phyloP scores from a whole-genome alignment of 92 coral and sea anemone species.

The Epizoanthus rinbou region DNA sequence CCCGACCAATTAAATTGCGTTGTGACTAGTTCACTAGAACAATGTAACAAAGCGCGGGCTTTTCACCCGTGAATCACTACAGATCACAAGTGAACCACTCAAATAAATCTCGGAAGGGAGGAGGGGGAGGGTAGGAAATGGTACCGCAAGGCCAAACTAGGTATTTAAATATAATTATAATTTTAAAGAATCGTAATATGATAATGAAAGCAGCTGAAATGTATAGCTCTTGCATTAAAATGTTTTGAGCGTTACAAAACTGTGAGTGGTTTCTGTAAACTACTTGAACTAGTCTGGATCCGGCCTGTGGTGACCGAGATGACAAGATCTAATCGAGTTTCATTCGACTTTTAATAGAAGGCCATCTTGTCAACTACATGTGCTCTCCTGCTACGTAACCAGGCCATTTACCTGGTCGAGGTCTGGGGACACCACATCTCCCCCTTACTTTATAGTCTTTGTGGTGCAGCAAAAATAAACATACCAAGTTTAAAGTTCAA shows the following conservation, averaged over 20 bases:
- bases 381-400: too few species aligned
- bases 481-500: background rate
- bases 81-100: conserved; percentile 12
- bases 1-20: conserved; percentile 34
- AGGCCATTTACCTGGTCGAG: too few species aligned
- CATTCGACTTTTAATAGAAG: too few species aligned
- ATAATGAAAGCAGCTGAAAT: background rate
- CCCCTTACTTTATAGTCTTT: too few species aligned
- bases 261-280: background rate
- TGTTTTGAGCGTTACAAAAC: conserved; percentile 13
- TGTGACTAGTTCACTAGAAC: conserved; percentile 23
- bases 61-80: conserved; percentile 43
- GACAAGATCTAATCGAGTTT: too few species aligned
- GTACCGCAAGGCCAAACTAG: conserved; percentile 8
- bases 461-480: background rate
- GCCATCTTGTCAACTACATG: too few species aligned
- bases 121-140: conserved; percentile 47
- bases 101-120: conserved; percentile 35
- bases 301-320: background rate
- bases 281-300: background rate
- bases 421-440: too few species aligned
- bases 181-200: background rate
- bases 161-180: background rate
- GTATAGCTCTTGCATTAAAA: conserved; percentile 18
- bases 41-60: conserved; percentile 31